Percentiles rank a stretch among this genome's conserved stretches.
These are phyloP conservation scores for Zophobas atratus DNA, from an alignment of 1,140 invertebrate species.

Conservation along the genomic window DNA sequence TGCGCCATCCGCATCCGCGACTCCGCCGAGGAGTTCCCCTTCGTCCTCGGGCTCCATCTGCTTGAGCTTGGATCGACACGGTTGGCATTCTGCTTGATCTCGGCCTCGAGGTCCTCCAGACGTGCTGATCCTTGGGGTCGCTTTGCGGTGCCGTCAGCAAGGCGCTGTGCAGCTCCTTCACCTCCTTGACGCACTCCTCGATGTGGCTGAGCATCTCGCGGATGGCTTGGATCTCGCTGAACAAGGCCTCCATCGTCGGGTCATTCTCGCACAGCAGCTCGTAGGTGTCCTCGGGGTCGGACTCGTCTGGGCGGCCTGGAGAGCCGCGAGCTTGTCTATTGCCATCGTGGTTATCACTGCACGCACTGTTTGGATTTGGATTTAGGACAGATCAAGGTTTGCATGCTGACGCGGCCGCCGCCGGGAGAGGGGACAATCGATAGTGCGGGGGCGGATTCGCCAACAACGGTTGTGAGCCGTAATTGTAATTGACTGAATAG, in stretches of 20 bases:
- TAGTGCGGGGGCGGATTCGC: too few relatives aligned
- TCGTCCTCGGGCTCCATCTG: slow-evolving; percentile 99
- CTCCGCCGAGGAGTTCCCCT: slow-evolving; percentile 97
- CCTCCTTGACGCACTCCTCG: slow-evolving; percentile 87
- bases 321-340: background rate
- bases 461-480: too few relatives aligned
- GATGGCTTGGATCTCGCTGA: slow-evolving; percentile 86
- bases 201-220: slow-evolving; percentile 90
- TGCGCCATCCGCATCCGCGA: slow-evolving; percentile 99
- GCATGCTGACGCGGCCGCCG: too few relatives aligned
- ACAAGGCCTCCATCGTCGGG: slow-evolving; percentile 76
- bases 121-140: slow-evolving; percentile 93
- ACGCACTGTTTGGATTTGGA: too few relatives aligned
- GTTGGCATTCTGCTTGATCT: slow-evolving; percentile 99
- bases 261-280: slow-evolving; percentile 56
- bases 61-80: slow-evolving; percentile 99
- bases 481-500: too few relatives aligned
- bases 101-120: slow-evolving; percentile 98
- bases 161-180: slow-evolving; percentile 90
- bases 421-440: too few relatives aligned
- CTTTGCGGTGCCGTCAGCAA: slow-evolving; percentile 85
- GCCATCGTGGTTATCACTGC: background rate
- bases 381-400: too few relatives aligned
- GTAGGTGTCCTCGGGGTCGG: background rate
- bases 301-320: background rate